Evolutionary conservation across 2,888 invertebrate species (phyloP), one percentile per base, ranked within the genome.

Genomic region (Steinernema hermaphroditum): DNA sequence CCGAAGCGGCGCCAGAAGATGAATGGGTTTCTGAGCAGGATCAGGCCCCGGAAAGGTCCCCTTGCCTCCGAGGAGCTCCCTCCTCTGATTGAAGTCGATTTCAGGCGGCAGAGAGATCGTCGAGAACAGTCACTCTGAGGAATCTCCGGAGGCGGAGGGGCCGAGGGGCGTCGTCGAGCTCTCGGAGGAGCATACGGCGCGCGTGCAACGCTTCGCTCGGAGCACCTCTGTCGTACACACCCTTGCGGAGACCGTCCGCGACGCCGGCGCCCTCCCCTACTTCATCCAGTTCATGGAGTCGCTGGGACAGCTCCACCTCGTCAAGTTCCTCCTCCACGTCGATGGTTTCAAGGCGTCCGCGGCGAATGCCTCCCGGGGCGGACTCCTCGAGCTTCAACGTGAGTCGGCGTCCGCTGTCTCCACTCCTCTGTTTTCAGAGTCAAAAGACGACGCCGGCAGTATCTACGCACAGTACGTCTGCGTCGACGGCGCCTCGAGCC

Each of bases 281-380:
- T 93, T 94, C 87, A 90, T 93, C 72, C 93, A 93, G 84, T 95
- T 91, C 87, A 91, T 95, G 91, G 82, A 82, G 62, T 90, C 91
- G 46, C 68, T 77, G 68, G 82, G 76, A 29, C 79, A 79, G 62
- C 82, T 86, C 0, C 84, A 87, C 71, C 79, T 88, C 43, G 85
- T 89, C 72, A 87, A 88, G 76, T 89, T 89, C 81, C 89, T 89
- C 88, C 83, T 89, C 72, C 89, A 89, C 80, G 88, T 88, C 6
- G 87, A 89, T 70, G 88, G 88, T 74, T 89, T 89, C 76, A 86
- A 87, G 71, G 87, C 86, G 2, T 79, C 86, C n/a, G 29, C 71
- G 71, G 70, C 9, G 29, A 62, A 19, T 16, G 46, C 22, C 37
- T 4, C 37, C 37, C 4, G 37, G 4, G 37, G 37, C 62, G 12